Percentiles rank a stretch among this genome's conserved stretches.
Evolutionary conservation across 1,140 invertebrate genomes (phyloP).

Genomic region (Zaprionus vittiger): DNA sequence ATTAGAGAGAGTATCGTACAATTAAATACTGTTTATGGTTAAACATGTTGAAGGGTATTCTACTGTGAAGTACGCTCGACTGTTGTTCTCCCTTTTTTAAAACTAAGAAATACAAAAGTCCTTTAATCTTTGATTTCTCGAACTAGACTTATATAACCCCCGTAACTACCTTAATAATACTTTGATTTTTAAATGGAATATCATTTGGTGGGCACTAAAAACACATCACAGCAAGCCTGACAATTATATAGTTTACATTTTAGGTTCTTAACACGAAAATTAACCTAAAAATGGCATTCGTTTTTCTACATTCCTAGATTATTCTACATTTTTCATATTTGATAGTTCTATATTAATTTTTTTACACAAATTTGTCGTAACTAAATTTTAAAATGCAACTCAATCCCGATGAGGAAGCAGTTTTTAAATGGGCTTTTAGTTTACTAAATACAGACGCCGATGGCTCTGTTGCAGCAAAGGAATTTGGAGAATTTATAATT

Average conservation of each 20-base stretch:
- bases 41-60: no score
- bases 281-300: neutral
- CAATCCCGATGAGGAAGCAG: neutral
- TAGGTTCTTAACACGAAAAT: neutral
- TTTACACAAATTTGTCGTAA: neutral
- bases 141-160: no score
- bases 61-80: no score
- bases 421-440: slow-evolving; percentile 4
- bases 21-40: no score
- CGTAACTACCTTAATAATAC: no score
- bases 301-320: neutral
- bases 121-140: no score
- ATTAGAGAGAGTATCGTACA: no score
- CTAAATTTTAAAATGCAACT: slow-evolving; percentile 17
- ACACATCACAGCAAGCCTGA: neutral
- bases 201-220: no score
- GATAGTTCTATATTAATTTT: neutral
- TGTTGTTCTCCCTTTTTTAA: no score
- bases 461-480: slow-evolving; percentile 94
- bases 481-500: slow-evolving; percentile 95
- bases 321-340: neutral
- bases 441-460: slow-evolving; percentile 89
- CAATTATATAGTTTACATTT: neutral
- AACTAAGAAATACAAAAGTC: no score
- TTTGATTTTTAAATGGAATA: no score